A percentile compares a stretch with the other conserved stretches of the same genome.
These are phyloP conservation scores for Salticus scenicus DNA, from an alignment of 2,888 invertebrate species.

Conservation along the genomic window DNA sequence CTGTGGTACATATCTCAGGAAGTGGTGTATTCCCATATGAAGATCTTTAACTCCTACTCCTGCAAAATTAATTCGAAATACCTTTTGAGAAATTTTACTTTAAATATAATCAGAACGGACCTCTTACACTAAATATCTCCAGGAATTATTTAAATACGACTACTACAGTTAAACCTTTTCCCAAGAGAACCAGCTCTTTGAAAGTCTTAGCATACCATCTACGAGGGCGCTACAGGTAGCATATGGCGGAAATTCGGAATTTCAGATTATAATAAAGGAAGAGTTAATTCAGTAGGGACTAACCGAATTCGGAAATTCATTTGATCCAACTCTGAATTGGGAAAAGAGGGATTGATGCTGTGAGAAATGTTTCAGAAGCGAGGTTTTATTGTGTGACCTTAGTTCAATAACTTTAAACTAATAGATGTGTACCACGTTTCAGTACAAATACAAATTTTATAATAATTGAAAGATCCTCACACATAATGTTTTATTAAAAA, in stretches of 20 bases:
- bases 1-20: background rate
- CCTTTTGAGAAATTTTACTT: background rate
- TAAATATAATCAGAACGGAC: slow-evolving; percentile 7
- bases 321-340: background rate
- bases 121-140: background rate
- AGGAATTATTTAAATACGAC: background rate
- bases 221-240: background rate
- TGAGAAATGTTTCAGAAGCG: background rate
- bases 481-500: no score
- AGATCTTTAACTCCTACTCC: background rate
- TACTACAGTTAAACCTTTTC: background rate
- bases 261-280: slow-evolving; percentile 6
- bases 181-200: background rate
- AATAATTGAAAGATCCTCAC: no score
- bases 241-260: slow-evolving; percentile 4
- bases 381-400: background rate
- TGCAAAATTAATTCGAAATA: slow-evolving; percentile 8
- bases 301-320: background rate
- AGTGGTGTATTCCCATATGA: background rate
- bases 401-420: background rate
- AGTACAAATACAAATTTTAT: no score
- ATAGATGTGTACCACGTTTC: no score
- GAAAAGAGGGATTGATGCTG: background rate
- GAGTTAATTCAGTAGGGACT: background rate
- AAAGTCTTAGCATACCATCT: background rate